Percentiles rank a stretch among this genome's conserved stretches.
phyloP scores from a whole-genome alignment of 2,113 vertebrate genomes.

The Coreoperca whiteheadi region DNA sequence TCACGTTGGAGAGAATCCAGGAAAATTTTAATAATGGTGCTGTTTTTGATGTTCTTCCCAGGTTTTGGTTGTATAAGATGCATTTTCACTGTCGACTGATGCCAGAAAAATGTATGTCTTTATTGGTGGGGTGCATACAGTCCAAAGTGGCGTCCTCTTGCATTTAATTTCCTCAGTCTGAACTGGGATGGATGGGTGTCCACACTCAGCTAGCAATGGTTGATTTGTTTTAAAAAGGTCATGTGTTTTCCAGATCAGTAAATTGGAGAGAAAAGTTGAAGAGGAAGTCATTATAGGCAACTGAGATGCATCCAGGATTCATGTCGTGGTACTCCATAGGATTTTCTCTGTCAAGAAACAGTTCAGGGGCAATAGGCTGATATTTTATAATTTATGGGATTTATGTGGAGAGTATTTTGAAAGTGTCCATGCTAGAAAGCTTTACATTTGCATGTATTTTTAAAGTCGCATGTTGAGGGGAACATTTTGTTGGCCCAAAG shows the following conservation, averaged over 20 bases:
- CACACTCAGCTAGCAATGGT: slow-evolving; percentile 1
- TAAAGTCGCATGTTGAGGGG: slow-evolving; percentile 74
- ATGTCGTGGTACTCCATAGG: slow-evolving; percentile 43
- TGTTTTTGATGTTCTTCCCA: slow-evolving; percentile 82
- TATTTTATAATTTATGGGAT: slow-evolving; percentile 75
- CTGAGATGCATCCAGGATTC: slow-evolving; percentile 38
- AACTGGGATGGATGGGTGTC: background rate
- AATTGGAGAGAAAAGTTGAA: slow-evolving; percentile 26
- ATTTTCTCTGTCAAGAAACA: slow-evolving; percentile 66
- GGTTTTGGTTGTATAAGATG: slow-evolving; percentile 53
- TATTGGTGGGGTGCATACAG: slow-evolving; percentile 28
- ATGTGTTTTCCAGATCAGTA: slow-evolving; percentile 39
- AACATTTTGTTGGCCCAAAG: slow-evolving; percentile 71
- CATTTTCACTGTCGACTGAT: slow-evolving; percentile 55
- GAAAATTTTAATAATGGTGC: slow-evolving; percentile 75
- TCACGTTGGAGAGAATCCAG: slow-evolving; percentile 77
- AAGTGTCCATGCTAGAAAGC: slow-evolving; percentile 74
- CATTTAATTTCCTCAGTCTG: slow-evolving; percentile 27
- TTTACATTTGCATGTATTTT: slow-evolving; percentile 80
- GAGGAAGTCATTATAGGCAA: slow-evolving; percentile 34
- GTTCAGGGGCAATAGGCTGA: slow-evolving; percentile 70
- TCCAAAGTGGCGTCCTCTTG: slow-evolving; percentile 41
- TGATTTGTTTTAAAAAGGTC: slow-evolving; percentile 22
- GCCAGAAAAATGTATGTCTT: slow-evolving; percentile 59
- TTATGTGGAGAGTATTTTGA: slow-evolving; percentile 67